These are phyloP conservation scores for Cartodere bifasciata DNA, from an alignment of 2,888 invertebrate species.

Conservation along the genomic window DNA sequence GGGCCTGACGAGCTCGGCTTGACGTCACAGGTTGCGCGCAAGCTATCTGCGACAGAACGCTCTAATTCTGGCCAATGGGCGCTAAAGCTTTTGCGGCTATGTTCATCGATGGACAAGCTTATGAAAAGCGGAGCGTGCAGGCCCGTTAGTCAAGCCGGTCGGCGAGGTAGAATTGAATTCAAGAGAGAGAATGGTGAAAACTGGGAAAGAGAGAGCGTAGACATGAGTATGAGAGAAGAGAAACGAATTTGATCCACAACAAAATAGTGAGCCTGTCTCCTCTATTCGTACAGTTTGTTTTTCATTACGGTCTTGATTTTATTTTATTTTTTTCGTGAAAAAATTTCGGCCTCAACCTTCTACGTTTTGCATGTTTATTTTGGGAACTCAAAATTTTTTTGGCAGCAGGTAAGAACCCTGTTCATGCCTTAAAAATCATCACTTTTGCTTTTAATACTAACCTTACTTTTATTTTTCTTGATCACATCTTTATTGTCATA, in stretches of 20 bases:
- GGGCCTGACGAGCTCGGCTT: constrained; percentile 19
- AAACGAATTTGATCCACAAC: constrained; percentile 40
- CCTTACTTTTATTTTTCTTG: too few relatives aligned
- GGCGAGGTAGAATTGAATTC: constrained; percentile 33
- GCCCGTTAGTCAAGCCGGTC: constrained; percentile 21
- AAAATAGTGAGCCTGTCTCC: constrained; percentile 39
- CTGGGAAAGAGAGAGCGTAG: constrained; percentile 36
- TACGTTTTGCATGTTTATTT: constrained; percentile 31
- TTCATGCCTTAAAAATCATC: constrained; percentile 21
- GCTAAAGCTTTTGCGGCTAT: constrained; percentile 25
- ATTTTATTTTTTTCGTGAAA: constrained; percentile 28
- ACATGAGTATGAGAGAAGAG: constrained; percentile 38
- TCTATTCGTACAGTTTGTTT: constrained; percentile 37
- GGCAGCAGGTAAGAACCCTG: constrained; percentile 34
- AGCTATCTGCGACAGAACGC: constrained; percentile 21
- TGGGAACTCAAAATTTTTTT: constrained; percentile 26
- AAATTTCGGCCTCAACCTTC: too few relatives aligned
- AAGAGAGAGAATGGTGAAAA: constrained; percentile 38
- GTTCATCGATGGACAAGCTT: constrained; percentile 26
- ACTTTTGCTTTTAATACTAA: too few relatives aligned
- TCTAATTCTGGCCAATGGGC: constrained; percentile 22
- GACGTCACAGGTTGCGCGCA: constrained; percentile 28
- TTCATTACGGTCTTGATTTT: constrained; percentile 33
- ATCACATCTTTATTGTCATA: too few relatives aligned
- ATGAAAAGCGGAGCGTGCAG: constrained; percentile 26